Conservation (phyloP, 1,140 invertebrate species). For the Polypedilum pembai region DNA sequence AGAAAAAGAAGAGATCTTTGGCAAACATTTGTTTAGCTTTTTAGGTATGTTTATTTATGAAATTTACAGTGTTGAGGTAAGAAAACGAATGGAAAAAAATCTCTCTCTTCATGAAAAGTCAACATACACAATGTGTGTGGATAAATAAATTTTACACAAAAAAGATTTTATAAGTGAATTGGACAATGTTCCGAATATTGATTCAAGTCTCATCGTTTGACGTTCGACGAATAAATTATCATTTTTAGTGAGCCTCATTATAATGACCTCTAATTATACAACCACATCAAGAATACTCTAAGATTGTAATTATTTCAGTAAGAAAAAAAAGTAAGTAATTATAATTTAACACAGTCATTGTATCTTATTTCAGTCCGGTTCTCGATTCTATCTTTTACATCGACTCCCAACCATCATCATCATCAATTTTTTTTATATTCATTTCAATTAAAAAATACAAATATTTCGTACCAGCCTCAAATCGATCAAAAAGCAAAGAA, state of each 20-base stretch:
- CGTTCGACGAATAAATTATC: too few relatives aligned
- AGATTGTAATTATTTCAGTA: slow-evolving; percentile 22
- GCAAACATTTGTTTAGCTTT: slow-evolving; percentile 18
- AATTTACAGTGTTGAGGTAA: slow-evolving; percentile 18
- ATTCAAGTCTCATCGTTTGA: too few relatives aligned
- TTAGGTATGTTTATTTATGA: slow-evolving; percentile 15
- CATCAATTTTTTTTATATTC: background rate
- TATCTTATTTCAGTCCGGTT: background rate
- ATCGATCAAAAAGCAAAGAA: background rate
- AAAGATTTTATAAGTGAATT: background rate
- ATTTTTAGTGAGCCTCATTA: too few relatives aligned
- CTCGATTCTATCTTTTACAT: background rate
- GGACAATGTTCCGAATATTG: too few relatives aligned
- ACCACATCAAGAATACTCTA: background rate
- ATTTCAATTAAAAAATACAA: slow-evolving; percentile 25
- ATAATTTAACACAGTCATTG: slow-evolving; percentile 22
- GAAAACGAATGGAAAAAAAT: background rate
- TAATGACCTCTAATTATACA: too few relatives aligned
- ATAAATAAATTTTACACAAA: background rate
- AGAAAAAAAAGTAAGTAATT: slow-evolving; percentile 21
- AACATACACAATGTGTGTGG: background rate
- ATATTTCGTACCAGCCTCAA: slow-evolving; percentile 4
- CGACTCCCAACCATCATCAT: background rate
- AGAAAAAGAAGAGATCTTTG: slow-evolving; percentile 4
- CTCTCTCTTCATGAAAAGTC: slow-evolving; percentile 5